Conservation (phyloP, 1,140 invertebrate genomes). For the Armadillidium nasatum region DNA sequence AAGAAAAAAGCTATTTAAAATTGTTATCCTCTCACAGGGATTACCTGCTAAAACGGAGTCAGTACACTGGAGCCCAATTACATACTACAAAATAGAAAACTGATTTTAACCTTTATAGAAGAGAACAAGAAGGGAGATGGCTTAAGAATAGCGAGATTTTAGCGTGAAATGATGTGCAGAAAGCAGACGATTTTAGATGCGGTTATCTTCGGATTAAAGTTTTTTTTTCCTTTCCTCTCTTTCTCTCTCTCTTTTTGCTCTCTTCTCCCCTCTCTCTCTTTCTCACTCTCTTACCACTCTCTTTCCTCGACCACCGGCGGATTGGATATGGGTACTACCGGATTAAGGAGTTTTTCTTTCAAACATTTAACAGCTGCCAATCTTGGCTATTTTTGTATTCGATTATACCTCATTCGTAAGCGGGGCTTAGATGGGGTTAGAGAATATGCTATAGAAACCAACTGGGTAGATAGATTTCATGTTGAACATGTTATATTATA, state of each 20-base stretch:
- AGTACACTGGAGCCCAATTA: neutral
- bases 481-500: too few relatives aligned
- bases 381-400: conserved; percentile 1
- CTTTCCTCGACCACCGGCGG: neutral
- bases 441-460: neutral
- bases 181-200: conserved; percentile 5
- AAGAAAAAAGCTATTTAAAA: neutral
- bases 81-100: neutral
- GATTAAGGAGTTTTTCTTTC: neutral
- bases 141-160: neutral
- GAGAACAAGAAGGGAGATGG: neutral
- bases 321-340: neutral
- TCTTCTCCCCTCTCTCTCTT: too few relatives aligned
- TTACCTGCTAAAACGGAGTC: neutral
- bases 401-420: neutral
- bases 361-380: neutral
- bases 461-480: too few relatives aligned
- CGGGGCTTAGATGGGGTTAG: neutral
- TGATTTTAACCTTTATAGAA: neutral
- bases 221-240: neutral
- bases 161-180: conserved; percentile 11
- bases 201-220: conserved; percentile 4
- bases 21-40: conserved; percentile 7
- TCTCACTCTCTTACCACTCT: too few relatives aligned
- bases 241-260: too few relatives aligned